A percentile compares a stretch with the other conserved stretches of the same genome.
phyloP scores from a whole-genome alignment of 2,888 invertebrate species.

The Diloba caeruleocephala region DNA sequence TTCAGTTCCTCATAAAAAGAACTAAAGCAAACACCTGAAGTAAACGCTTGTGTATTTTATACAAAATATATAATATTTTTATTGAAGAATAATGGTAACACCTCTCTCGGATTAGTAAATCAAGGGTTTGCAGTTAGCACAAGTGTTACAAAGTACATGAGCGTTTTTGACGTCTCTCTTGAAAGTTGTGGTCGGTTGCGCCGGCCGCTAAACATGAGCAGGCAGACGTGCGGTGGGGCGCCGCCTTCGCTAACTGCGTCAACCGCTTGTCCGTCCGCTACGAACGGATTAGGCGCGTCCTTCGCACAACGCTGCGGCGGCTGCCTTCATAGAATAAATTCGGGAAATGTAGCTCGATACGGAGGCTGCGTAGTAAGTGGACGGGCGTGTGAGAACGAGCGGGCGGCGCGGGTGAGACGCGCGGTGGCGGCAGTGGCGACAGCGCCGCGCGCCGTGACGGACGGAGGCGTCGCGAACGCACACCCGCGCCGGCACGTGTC shows the following conservation, averaged over 20 bases:
- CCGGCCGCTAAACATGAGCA: conserved; percentile 27
- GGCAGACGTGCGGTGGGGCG: conserved; percentile 28
- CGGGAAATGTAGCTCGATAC: conserved; percentile 85
- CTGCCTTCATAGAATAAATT: conserved; percentile 72
- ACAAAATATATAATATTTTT: too few relatives aligned
- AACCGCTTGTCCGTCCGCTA: conserved; percentile 53
- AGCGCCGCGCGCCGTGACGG: conserved; percentile 75
- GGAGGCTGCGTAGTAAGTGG: conserved; percentile 86
- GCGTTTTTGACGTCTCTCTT: conserved; percentile 8
- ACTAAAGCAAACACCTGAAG: too few relatives aligned
- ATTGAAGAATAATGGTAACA: too few relatives aligned
- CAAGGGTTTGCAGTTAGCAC: too few relatives aligned
- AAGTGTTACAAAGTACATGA: too few relatives aligned
- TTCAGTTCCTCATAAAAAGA: too few relatives aligned
- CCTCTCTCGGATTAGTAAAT: too few relatives aligned
- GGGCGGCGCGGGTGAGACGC: conserved; percentile 61
- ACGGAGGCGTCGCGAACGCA: conserved; percentile 74
- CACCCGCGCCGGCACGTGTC: conserved; percentile 68
- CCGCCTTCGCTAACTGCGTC: conserved; percentile 28
- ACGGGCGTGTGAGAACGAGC: conserved; percentile 54
- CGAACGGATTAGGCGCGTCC: conserved; percentile 86
- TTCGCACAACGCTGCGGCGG: conserved; percentile 71
- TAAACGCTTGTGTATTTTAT: too few relatives aligned
- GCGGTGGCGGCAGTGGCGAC: conserved; percentile 72
- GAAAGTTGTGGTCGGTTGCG: conserved; percentile 24